phyloP scores from a whole-genome alignment of 2,797 vertebrate species.

The Phoxinus dragarum region DNA sequence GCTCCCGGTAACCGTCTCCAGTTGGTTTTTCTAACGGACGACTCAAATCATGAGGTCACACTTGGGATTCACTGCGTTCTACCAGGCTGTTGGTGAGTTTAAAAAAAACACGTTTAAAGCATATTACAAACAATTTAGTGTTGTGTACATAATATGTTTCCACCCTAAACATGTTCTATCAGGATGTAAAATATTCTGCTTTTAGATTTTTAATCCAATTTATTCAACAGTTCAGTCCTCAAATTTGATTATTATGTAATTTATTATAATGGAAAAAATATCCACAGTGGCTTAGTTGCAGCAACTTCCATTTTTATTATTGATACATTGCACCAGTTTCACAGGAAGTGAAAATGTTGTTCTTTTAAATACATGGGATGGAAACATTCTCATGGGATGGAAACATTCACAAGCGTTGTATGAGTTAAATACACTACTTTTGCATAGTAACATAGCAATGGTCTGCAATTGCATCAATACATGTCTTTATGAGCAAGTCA shows the following conservation, averaged over 20 bases:
- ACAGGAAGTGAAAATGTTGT: neutral
- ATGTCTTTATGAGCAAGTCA: neutral
- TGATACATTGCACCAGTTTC: neutral
- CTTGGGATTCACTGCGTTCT: slow-evolving; percentile 60
- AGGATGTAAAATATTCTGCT: neutral
- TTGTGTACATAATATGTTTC: neutral
- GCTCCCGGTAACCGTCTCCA: slow-evolving; percentile 75
- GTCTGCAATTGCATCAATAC: neutral
- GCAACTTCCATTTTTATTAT: neutral
- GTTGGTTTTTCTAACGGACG: slow-evolving; percentile 58
- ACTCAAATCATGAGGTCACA: slow-evolving; percentile 48
- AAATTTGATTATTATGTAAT: neutral
- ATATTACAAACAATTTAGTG: neutral
- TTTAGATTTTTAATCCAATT: neutral
- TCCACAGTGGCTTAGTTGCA: neutral
- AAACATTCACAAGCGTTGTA: neutral
- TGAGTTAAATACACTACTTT: neutral
- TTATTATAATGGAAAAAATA: neutral
- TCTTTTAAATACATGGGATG: neutral
- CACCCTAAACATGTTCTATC: neutral
- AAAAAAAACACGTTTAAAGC: neutral
- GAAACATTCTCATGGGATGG: no score
- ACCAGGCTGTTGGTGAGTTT: slow-evolving; percentile 61
- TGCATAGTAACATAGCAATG: neutral
- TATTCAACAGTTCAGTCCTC: neutral